Base-by-base conservation (phyloP, 2,888 invertebrate species). In the Drosophila siamana region DNA sequence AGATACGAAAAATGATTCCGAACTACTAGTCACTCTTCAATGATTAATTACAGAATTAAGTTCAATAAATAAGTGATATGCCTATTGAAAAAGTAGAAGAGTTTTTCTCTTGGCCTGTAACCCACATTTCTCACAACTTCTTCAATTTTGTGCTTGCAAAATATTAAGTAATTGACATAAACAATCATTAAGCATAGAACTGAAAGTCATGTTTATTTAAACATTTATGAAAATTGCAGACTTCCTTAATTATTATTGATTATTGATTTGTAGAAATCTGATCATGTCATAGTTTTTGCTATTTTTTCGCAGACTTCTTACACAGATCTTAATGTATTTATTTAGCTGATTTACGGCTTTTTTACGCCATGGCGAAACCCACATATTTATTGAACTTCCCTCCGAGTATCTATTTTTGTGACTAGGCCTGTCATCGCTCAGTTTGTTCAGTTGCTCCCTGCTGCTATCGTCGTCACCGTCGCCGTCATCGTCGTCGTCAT, bases 331-430 rank as follows among this genome's bases (percentile, higher is more conserved):
- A n/a, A 36, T 56, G n/a, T 38, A 40, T 40, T 28, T 24, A 33
- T 26, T 55, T 47, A 54, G 30, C 52, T 28, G 41, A n/a, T 19
- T 40, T 28, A 38, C 47, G 9, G 22, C 8, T 41, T 40, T 56
- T 38, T 52, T n/a, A 5, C 8, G 33, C 9, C 46, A 6, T 48
- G 8, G 22, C 16, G 33, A 51, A 52, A 38, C 47, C 67, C 47
- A 70, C 59, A 56, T 74, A 67, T 43, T 67, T 55, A 54, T 33
- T 6, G 41, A 67, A 50, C 75, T 43, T 59, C 68, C 75, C 75
- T 68, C 69, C 48, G 67, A 52, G 67, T 69, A 68, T 81, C 81
- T 82, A 82, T 82, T 82, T 82, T 83, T 82, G 81, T 79, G 83
- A 66, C 84, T 74, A 63, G 41, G 76, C 80, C 83, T 83, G 81